These are phyloP conservation scores for Peromyscus leucopus DNA, from an alignment of 2,113 vertebrate genomes.

Conservation along the genomic window DNA sequence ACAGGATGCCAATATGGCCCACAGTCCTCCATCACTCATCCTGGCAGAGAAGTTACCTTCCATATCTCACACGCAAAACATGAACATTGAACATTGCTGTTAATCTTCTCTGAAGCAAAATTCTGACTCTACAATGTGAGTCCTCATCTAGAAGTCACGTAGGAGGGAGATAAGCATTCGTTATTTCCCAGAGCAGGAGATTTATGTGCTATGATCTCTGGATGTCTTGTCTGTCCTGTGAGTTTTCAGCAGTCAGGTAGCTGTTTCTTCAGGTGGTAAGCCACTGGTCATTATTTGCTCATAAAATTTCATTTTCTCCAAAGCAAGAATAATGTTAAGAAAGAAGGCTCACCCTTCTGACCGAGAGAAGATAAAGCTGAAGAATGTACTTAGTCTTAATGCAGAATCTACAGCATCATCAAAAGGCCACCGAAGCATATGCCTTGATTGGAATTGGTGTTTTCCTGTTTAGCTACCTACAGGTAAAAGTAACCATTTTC, in stretches of 20 bases:
- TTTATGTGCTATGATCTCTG: constrained; percentile 52
- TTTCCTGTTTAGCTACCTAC: neutral
- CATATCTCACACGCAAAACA: neutral
- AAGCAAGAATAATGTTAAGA: neutral
- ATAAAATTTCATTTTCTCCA: constrained; percentile 49
- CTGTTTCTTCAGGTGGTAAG: constrained; percentile 67
- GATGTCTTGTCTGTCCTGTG: neutral
- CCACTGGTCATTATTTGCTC: constrained; percentile 46
- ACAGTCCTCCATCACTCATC: neutral
- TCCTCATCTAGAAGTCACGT: neutral
- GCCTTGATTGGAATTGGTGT: neutral
- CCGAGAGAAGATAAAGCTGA: neutral
- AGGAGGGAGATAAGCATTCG: neutral
- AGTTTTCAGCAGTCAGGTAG: neutral
- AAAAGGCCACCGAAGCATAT: neutral
- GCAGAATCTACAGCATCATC: neutral
- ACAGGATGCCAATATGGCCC: no score
- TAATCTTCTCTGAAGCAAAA: constrained; percentile 35
- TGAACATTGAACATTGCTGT: neutral
- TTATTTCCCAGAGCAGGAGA: constrained; percentile 58
- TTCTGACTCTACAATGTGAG: neutral
- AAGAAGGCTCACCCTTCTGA: neutral
- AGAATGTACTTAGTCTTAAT: neutral
- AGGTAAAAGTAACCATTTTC: constrained; percentile 59
- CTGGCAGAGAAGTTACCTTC: neutral